Conservation (phyloP, 2,797 vertebrate genomes). For the Staurois parvus region DNA sequence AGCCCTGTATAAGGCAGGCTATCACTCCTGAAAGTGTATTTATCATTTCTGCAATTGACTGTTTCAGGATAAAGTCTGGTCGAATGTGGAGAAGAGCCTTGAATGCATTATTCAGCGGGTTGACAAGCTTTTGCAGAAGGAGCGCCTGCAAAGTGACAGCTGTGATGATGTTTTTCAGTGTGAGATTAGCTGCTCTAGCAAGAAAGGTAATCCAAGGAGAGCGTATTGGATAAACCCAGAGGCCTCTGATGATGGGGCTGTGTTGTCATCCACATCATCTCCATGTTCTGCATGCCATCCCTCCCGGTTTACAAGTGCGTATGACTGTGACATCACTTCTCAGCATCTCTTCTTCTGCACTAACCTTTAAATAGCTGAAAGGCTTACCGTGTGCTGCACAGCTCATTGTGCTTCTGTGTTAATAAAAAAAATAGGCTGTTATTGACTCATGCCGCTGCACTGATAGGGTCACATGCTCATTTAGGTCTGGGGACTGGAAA, state of each 20-base stretch:
- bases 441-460: background rate
- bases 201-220: constrained; percentile 89
- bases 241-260: constrained; percentile 73
- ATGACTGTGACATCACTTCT: constrained; percentile 76
- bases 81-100: constrained; percentile 97
- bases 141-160: constrained; percentile 85
- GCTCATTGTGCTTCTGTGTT: background rate
- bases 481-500: no score
- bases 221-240: constrained; percentile 96
- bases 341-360: constrained; percentile 41
- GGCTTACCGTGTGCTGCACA: background rate
- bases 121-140: constrained; percentile 94
- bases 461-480: no score
- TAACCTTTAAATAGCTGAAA: constrained; percentile 14
- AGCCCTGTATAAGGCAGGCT: no score
- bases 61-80: constrained; percentile 94
- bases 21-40: no score
- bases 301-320: constrained; percentile 81
- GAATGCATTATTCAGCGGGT: constrained; percentile 97
- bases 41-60: background rate
- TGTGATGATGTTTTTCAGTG: constrained; percentile 83
- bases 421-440: background rate
- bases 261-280: constrained; percentile 67
- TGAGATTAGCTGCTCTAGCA: constrained; percentile 78
- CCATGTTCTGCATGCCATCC: constrained; percentile 80